These are phyloP conservation scores for Lysiphlebus fabarum DNA, from an alignment of 1,140 invertebrate genomes.

Conservation along the genomic window DNA sequence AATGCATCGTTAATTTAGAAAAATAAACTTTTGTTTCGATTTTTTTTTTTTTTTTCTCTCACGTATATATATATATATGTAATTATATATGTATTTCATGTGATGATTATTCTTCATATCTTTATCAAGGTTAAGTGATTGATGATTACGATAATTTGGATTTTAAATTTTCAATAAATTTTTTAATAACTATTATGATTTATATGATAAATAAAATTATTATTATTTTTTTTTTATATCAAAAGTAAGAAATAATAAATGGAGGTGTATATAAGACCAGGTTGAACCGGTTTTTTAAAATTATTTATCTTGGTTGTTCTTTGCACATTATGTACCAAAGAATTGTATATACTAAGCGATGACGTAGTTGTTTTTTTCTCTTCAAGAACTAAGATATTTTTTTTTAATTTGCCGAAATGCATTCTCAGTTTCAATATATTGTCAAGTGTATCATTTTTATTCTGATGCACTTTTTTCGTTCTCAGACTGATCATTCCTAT, in stretches of 20 bases:
- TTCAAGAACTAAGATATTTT: not conserved
- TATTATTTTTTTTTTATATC: not conserved
- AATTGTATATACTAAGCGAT: constrained; percentile 37
- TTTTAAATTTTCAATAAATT: too few species aligned
- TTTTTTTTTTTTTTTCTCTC: too few species aligned
- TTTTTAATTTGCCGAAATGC: constrained; percentile 3
- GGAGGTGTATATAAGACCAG: not conserved
- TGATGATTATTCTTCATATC: too few species aligned
- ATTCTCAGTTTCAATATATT: not conserved
- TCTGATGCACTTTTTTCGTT: constrained; percentile 17
- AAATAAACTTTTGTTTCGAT: too few species aligned
- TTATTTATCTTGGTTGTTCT: too few species aligned
- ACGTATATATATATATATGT: too few species aligned
- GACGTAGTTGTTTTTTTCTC: constrained; percentile 28
- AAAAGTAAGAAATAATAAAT: not conserved
- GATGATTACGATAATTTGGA: too few species aligned
- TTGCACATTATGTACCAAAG: not conserved
- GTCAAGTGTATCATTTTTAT: constrained; percentile 2
- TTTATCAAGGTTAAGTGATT: too few species aligned
- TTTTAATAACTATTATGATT: too few species aligned
- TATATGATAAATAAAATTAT: too few species aligned
- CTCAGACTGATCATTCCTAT: constrained; percentile 18
- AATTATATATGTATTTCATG: too few species aligned
- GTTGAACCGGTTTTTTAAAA: not conserved
- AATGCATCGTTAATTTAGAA: too few species aligned